Base-by-base conservation (phyloP, 2,113 vertebrate species). In the Promerops cafer region DNA sequence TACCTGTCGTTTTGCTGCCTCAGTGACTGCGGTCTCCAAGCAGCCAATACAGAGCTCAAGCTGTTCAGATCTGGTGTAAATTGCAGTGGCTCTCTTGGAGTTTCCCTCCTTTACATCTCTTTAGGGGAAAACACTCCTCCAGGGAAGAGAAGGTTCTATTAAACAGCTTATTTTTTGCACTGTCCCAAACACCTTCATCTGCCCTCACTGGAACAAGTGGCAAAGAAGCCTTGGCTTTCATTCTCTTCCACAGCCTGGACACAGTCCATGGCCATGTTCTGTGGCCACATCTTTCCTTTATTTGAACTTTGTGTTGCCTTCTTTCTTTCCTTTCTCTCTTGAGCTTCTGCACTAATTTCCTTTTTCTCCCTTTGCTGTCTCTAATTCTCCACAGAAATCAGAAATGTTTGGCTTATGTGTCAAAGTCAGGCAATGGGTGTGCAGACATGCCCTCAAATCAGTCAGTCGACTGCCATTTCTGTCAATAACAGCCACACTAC, bases 211-310 rank as follows among this genome's bases (percentile, higher is more conserved):
- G 47, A 61, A 19, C 28, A 61, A 31, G 16, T 35, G 39, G 33
- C 22, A 93, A 93, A 83, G 35, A 53, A 56, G 5, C 50, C 23
- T 66, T 85, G 53, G 16, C 28, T 87, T 79, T 60, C 17, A 11
- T 78, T 47, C 22, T 52, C 52, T 91, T 50, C 24, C 5, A 1
- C 49, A 52, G 17, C 28, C 31, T 63, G 52, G 31, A 40, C 12
- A 44, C 35, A 59, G 11, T 61, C 44, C 3, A 0, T 7, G 22
- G 27, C 45, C 16, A 5, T 1, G 0, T 54, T 75, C 47, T 83
- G 10, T 11, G 15, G 13, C 49, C 33, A 15, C 0, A 1, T 39
- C 63, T 72, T 89, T 71, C 61, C 33, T 19, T 79, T 8, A 16
- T 14, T 16, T 52, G 15, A 69, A 26, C n/a, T 71, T 81, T 11